These are phyloP conservation scores for Prionace glauca DNA, from an alignment of 2,797 vertebrate species.

Conservation along the genomic window DNA sequence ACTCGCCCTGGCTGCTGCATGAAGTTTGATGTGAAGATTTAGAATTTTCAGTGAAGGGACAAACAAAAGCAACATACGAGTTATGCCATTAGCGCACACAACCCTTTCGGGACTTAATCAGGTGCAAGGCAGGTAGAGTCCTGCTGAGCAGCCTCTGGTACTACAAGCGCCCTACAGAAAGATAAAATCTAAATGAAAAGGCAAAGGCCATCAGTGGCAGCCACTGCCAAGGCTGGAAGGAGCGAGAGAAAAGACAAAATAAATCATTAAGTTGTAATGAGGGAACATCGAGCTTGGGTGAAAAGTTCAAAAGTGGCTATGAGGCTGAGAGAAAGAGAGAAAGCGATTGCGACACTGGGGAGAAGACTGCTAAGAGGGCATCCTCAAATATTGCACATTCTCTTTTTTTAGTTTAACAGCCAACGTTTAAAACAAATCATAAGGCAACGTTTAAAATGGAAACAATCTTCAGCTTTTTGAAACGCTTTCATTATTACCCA, in stretches of 20 bases:
- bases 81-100: not conserved
- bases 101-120: not conserved
- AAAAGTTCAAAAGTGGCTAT: not conserved
- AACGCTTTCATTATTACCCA: not conserved
- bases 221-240: not conserved
- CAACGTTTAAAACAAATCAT: not conserved
- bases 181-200: not conserved
- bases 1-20: not conserved
- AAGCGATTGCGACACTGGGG: not conserved
- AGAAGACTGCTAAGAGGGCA: not conserved
- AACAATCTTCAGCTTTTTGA: not conserved
- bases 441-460: not conserved
- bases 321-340: not conserved
- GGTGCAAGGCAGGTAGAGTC: not conserved
- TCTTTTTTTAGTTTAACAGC: not conserved
- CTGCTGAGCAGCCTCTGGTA: not conserved
- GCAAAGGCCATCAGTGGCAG: not conserved
- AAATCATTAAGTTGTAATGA: not conserved
- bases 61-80: too few relatives aligned
- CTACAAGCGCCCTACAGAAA: not conserved
- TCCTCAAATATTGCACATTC: not conserved
- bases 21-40: not conserved
- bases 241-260: not conserved
- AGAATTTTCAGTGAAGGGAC: not conserved
- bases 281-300: conserved; percentile 8